These are phyloP conservation scores for Pterobdella sp. DNA, from an alignment of 2,888 invertebrate genomes.

Conservation along the genomic window DNA sequence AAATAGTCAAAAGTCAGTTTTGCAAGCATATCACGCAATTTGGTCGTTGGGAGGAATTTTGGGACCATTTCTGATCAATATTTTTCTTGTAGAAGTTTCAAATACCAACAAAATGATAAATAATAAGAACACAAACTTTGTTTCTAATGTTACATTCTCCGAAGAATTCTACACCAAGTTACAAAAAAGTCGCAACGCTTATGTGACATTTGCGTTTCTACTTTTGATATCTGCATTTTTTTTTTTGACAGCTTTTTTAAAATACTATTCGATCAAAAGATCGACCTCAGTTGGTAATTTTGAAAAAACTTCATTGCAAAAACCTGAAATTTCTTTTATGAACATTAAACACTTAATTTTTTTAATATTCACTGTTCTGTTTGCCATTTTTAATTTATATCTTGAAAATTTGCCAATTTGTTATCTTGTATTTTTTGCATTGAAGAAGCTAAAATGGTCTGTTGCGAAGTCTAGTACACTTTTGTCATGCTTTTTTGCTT, in stretches of 20 bases:
- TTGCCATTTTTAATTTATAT: constrained; percentile 28
- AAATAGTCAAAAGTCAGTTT: constrained; percentile 22
- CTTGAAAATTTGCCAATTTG: constrained; percentile 26
- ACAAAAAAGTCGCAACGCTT: constrained; percentile 25
- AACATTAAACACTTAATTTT: constrained; percentile 2
- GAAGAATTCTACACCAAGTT: background rate
- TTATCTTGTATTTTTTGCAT: constrained; percentile 26
- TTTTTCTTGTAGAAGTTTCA: constrained; percentile 33
- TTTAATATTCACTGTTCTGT: constrained; percentile 25
- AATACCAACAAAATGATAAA: background rate
- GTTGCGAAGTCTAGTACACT: constrained; percentile 27
- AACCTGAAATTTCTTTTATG: background rate
- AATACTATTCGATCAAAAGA: background rate
- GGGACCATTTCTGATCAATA: constrained; percentile 31
- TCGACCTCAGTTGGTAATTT: background rate
- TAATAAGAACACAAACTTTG: background rate
- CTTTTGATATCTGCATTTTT: constrained; percentile 9
- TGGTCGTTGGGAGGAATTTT: constrained; percentile 33
- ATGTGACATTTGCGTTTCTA: constrained; percentile 25
- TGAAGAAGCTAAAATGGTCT: constrained; percentile 28
- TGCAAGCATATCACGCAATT: constrained; percentile 32
- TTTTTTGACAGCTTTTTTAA: constrained; percentile 18
- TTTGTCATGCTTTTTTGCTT: constrained; percentile 21
- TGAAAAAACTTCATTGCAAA: background rate
- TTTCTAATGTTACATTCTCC: background rate